Percentiles rank a stretch among this genome's conserved stretches.
phyloP scores from a whole-genome alignment of 2,888 invertebrate genomes.

The Hanleya hanleyi region DNA sequence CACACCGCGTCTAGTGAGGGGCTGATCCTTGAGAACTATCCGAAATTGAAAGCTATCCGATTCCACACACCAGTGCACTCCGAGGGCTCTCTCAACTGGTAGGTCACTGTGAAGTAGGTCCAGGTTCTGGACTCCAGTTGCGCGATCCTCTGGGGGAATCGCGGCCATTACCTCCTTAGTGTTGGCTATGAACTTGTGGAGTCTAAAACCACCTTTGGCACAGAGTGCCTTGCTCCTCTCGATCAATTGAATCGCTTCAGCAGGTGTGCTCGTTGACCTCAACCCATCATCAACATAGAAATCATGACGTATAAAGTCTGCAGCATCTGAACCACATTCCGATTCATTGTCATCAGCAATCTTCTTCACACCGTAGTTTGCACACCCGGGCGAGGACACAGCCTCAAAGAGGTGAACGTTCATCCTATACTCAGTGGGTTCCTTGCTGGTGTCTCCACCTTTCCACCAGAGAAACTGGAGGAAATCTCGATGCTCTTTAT shows the following conservation, averaged over 20 bases:
- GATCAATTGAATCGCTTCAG: conserved; percentile 16
- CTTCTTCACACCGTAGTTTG: conserved; percentile 34
- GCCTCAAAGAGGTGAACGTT: no score
- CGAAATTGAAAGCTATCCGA: conserved; percentile 38
- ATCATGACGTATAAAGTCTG: conserved; percentile 24
- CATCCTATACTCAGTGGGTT: conserved; percentile 27
- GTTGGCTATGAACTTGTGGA: conserved; percentile 40
- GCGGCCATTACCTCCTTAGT: conserved; percentile 31
- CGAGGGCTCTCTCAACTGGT: conserved; percentile 39
- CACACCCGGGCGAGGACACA: conserved; percentile 38
- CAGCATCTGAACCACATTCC: conserved; percentile 15
- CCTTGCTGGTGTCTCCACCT: conserved; percentile 7
- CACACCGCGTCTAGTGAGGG: conserved; percentile 37
- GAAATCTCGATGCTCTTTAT: conserved; percentile 15
- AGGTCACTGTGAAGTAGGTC: conserved; percentile 20
- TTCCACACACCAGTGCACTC: conserved; percentile 41
- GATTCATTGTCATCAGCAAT: conserved; percentile 17
- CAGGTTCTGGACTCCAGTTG: conserved; percentile 2
- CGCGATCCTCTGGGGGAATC: conserved; percentile 26
- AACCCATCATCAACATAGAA: conserved; percentile 41
- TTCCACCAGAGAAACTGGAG: conserved; percentile 26
- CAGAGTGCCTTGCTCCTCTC: conserved; percentile 13
- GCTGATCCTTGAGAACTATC: conserved; percentile 29
- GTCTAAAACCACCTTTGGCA: conserved; percentile 27
- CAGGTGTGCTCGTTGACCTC: conserved; percentile 14